phyloP scores from a whole-genome alignment of 2,888 invertebrate species.

The Lepetodrilus schrolli region DNA sequence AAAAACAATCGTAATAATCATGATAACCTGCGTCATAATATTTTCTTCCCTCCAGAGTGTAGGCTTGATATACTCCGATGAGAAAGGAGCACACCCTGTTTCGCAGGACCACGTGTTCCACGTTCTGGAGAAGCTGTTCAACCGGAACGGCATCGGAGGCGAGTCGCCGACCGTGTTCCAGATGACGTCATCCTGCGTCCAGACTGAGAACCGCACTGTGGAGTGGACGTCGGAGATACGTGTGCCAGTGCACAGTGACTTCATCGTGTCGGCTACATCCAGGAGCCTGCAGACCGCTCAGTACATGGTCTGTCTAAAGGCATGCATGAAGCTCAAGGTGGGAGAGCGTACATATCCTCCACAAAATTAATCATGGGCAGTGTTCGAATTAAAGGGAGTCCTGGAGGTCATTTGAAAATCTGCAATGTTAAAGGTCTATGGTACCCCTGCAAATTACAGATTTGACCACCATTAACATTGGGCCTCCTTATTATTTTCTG shows the following conservation, averaged over 20 bases:
- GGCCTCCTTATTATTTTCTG: too few relatives aligned
- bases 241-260: slow-evolving; percentile 42
- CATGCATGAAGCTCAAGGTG: slow-evolving; percentile 50
- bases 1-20: too few relatives aligned
- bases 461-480: too few relatives aligned
- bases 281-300: slow-evolving; percentile 36
- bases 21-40: too few relatives aligned
- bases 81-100: slow-evolving; percentile 11
- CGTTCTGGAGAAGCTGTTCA: slow-evolving; percentile 38
- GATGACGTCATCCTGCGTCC: slow-evolving; percentile 21
- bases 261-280: slow-evolving; percentile 37
- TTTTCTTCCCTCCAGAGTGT: slow-evolving; percentile 24
- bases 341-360: too few relatives aligned
- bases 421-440: too few relatives aligned
- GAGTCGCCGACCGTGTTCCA: slow-evolving; percentile 5
- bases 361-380: too few relatives aligned
- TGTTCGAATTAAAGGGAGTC: too few relatives aligned
- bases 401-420: too few relatives aligned
- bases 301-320: slow-evolving; percentile 40
- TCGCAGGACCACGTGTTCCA: slow-evolving; percentile 31
- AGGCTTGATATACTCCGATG: slow-evolving; percentile 32
- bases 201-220: slow-evolving; percentile 6
- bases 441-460: too few relatives aligned
- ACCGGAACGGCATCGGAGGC: background rate
- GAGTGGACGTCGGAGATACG: slow-evolving; percentile 38